phyloP scores from a whole-genome alignment of 2,113 vertebrate genomes.

The Hemibagrus wyckioides region DNA sequence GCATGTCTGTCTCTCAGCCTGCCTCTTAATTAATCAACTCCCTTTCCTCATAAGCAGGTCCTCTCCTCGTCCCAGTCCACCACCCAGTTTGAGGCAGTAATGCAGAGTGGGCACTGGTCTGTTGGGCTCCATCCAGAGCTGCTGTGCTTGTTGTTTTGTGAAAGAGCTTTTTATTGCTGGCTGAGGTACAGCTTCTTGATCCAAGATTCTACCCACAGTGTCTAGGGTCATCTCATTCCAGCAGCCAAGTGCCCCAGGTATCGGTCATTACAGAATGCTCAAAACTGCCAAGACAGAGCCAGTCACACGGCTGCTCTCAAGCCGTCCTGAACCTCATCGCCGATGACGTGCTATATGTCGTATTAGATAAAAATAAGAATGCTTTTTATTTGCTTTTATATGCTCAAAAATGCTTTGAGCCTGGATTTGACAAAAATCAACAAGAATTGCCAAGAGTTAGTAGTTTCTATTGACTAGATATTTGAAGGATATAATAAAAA shows the following conservation, averaged over 20 bases:
- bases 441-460: background rate
- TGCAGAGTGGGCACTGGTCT: constrained; percentile 1
- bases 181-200: constrained; percentile 20
- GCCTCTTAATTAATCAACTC: constrained; percentile 30
- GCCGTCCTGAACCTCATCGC: background rate
- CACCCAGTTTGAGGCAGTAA: constrained; percentile 2
- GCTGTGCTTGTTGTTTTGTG: constrained; percentile 18
- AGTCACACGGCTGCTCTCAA: constrained; percentile 25
- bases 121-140: constrained; percentile 23
- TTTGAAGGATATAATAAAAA: background rate
- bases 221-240: constrained; percentile 15
- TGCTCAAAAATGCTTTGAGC: constrained; percentile 15
- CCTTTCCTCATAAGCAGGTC: constrained; percentile 6
- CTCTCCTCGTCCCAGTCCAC: background rate
- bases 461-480: background rate
- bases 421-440: background rate
- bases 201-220: constrained; percentile 5
- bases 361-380: constrained; percentile 37
- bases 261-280: constrained; percentile 34
- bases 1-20: constrained; percentile 10
- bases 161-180: constrained; percentile 34
- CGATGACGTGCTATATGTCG: constrained; percentile 10
- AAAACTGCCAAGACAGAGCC: constrained; percentile 22
- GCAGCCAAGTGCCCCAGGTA: constrained; percentile 11
- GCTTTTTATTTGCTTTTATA: constrained; percentile 25